A percentile compares a stretch with the other conserved stretches of the same genome.
Conservation (phyloP, 2,113 vertebrate species). For the Falcunculus frontatus region DNA sequence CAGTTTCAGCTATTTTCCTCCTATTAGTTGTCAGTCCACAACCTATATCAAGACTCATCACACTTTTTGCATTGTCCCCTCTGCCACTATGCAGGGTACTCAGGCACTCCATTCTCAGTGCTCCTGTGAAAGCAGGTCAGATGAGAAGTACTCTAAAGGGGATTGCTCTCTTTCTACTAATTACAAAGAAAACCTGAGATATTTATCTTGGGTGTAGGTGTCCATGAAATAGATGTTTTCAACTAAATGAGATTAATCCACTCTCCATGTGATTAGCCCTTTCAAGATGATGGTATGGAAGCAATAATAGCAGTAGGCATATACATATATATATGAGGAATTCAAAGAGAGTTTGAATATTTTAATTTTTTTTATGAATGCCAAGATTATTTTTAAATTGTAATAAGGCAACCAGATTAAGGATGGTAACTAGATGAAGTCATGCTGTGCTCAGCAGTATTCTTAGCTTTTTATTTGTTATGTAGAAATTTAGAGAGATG, state of each 20-base stretch:
- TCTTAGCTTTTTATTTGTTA: background rate
- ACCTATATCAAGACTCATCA: background rate
- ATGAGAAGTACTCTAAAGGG: background rate
- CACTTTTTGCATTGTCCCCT: background rate
- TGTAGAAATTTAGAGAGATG: background rate
- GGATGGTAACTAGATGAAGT: background rate
- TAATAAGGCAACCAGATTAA: background rate
- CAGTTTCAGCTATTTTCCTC: background rate
- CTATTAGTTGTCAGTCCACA: background rate
- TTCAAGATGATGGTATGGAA: background rate
- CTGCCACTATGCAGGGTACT: background rate
- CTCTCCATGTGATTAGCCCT: background rate
- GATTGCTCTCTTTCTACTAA: background rate
- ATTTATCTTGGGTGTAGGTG: background rate
- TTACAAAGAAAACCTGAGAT: background rate
- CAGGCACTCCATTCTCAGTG: background rate
- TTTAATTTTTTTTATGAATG: background rate
- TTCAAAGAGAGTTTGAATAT: background rate
- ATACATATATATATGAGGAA: background rate
- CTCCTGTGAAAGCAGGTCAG: background rate
- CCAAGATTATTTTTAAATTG: background rate
- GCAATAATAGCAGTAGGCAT: background rate
- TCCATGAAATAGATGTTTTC: background rate
- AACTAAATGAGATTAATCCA: background rate
- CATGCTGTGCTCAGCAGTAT: background rate